Evolutionary conservation across 2,888 invertebrate species (phyloP), one percentile per base, ranked within the genome.

Genomic region (Microctonus aethiopoides): DNA sequence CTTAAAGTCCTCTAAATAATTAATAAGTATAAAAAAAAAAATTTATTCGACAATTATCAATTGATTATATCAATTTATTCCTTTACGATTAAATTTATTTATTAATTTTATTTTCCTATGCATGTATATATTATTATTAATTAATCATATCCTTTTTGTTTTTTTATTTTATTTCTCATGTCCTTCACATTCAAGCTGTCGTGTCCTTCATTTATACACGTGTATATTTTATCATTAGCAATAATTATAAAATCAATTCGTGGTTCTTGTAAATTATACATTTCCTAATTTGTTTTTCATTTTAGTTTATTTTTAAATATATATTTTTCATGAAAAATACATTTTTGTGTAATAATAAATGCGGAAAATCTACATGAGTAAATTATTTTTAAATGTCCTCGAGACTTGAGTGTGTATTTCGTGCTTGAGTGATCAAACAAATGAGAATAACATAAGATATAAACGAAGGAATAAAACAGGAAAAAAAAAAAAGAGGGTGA

Each of bases 321-420:
- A 22, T 26, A 29, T 26, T 26, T 29, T 26, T 29, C 24, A 1
- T n/a, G 10, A 26, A 0, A 13, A 5, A 20, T 22, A 22, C n/a
- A 39, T 39, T 39, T 39, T 56, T 56, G 56, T 56, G 6, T 16
- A 36, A 29, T 13, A 59, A 59, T 32, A 26, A 16, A 39, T 20
- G 39, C 39, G 24, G 22, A 60, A 36, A 60, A 60, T 54, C 2
- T 16, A 60, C 22, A 34, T 39, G 24, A 22, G 16, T 32, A 16
- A 60, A 60, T 34, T 60, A 60, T 60, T 60, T 39, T 60, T 60
- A 60, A 60, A 60, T 34, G 39, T 60, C 60, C 60, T 60, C 60
- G 60, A 32, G 26, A 57, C 60, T 60, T 4, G 16, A 16, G 16
- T 46, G 16, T 46, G 20, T 39, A 0, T 56, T 60, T 36, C 36